phyloP scores from a whole-genome alignment of 2,113 vertebrate genomes.

The Macquaria ambigua region DNA sequence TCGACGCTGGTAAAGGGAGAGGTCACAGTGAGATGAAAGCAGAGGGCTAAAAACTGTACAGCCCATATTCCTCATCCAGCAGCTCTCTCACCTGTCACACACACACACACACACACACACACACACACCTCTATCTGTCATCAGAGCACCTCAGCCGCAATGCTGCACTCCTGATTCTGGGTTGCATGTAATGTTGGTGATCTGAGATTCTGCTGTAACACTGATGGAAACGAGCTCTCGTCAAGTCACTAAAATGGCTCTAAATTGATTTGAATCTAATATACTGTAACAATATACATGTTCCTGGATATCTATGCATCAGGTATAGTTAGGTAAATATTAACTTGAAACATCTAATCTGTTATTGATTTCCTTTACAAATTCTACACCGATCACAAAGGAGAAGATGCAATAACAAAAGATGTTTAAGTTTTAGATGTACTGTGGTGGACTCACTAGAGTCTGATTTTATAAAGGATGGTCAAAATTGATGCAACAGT shows the following conservation, averaged over 20 bases:
- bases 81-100: background rate
- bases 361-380: background rate
- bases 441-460: background rate
- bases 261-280: background rate
- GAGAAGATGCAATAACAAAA: background rate
- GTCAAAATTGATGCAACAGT: background rate
- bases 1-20: constrained; percentile 15
- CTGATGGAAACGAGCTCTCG: background rate
- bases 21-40: constrained; percentile 48
- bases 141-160: constrained; percentile 14
- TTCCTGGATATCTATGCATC: background rate
- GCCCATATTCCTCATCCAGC: constrained; percentile 23
- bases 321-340: background rate
- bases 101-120: constrained; percentile 13
- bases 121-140: constrained; percentile 28
- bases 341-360: background rate
- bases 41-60: constrained; percentile 28
- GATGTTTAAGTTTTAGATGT: too few species aligned
- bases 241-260: background rate
- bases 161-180: background rate
- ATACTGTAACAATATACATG: background rate
- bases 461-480: background rate
- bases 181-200: background rate
- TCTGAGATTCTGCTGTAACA: background rate
- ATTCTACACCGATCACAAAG: background rate